Conservation (phyloP, 2,888 invertebrate genomes). For the Epinotia ramella region DNA sequence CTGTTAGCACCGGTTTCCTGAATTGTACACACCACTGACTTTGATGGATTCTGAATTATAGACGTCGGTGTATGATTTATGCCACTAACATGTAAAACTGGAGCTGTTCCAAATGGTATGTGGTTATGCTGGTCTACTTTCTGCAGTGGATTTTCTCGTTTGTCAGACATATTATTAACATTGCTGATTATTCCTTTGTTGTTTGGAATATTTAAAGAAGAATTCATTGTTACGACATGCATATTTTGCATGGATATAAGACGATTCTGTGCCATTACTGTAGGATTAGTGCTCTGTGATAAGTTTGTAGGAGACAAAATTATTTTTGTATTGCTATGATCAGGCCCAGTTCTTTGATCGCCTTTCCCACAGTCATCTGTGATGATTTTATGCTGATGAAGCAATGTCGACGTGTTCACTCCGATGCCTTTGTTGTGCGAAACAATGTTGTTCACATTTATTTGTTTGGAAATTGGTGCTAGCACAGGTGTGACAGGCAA, state of each 20-base stretch:
- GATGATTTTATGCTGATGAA: conserved; percentile 75
- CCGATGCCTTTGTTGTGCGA: conserved; percentile 70
- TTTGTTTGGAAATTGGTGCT: conserved; percentile 84
- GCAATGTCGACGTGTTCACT: conserved; percentile 60
- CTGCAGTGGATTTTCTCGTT: conserved; percentile 66
- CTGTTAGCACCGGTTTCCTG: conserved; percentile 68
- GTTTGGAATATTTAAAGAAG: conserved; percentile 68
- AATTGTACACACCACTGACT: conserved; percentile 66
- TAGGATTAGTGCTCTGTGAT: conserved; percentile 70
- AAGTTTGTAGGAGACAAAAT: conserved; percentile 74
- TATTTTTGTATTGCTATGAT: conserved; percentile 74
- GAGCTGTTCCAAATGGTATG: conserved; percentile 62
- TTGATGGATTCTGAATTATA: conserved; percentile 69
- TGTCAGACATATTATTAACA: conserved; percentile 67
- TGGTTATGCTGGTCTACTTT: conserved; percentile 71
- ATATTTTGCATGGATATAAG: conserved; percentile 78
- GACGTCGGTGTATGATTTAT: conserved; percentile 66
- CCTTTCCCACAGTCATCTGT: conserved; percentile 66
- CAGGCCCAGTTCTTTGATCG: conserved; percentile 62
- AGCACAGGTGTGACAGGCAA: conserved; percentile 86
- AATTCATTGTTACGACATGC: conserved; percentile 69
- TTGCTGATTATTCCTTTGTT: conserved; percentile 75
- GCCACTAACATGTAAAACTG: conserved; percentile 74
- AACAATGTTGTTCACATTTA: conserved; percentile 78
- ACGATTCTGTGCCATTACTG: conserved; percentile 79